Evolutionary conservation across 2,113 vertebrate species (phyloP).

Genomic region (Prunella himalayana): DNA sequence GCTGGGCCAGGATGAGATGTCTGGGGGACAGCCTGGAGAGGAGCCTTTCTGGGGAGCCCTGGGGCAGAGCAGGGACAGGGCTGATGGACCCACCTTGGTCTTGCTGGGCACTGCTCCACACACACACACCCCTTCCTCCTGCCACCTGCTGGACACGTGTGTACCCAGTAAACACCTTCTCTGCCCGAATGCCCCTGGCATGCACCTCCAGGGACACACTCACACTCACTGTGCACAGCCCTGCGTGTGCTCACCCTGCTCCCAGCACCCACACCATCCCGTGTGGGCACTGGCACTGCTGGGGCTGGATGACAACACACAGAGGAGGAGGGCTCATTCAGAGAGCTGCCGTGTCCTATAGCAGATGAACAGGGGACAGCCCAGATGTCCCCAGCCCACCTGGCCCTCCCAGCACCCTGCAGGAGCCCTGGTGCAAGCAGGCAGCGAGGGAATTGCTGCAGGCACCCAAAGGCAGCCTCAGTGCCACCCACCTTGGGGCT

Average conservation of each 20-base stretch:
- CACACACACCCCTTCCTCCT: fast-evolving
- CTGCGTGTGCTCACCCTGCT: fast-evolving
- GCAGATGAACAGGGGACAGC: fast-evolving
- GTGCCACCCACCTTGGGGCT: neutral
- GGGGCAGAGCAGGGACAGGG: neutral
- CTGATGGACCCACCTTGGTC: neutral
- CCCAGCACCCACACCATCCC: neutral
- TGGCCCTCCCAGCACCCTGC: neutral
- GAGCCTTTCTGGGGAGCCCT: neutral
- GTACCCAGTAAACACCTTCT: neutral
- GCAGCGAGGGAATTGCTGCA: neutral
- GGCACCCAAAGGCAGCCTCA: neutral
- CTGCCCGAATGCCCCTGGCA: fast-evolving
- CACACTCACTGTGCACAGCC: neutral
- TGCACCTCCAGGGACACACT: neutral
- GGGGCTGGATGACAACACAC: fast-evolving
- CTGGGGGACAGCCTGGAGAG: no score
- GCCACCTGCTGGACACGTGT: fast-evolving
- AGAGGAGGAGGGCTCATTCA: neutral
- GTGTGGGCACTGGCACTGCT: fast-evolving
- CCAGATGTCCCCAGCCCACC: neutral
- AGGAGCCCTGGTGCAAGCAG: neutral
- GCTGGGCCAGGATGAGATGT: fast-evolving
- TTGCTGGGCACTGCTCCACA: neutral
- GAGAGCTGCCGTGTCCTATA: neutral